Conservation (phyloP, 2,888 invertebrate species). For the Diarsia mendica region DNA sequence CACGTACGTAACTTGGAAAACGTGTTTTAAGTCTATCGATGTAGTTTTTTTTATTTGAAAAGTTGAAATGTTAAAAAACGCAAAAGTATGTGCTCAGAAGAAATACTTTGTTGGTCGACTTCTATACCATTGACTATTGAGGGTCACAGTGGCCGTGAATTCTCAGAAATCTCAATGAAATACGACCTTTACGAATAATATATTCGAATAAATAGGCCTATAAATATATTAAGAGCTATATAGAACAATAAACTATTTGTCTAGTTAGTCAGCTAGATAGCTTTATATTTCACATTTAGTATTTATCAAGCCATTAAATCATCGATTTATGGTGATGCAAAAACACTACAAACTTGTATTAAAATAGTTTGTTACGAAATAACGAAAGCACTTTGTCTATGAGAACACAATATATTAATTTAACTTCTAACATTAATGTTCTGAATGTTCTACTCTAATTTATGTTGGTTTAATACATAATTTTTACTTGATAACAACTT, state of each 20-base stretch:
- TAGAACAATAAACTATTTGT: slow-evolving; percentile 54
- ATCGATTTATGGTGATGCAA: slow-evolving; percentile 59
- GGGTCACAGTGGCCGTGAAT: slow-evolving; percentile 25
- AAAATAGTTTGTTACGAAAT: slow-evolving; percentile 47
- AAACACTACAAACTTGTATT: slow-evolving; percentile 40
- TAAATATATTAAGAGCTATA: slow-evolving; percentile 73
- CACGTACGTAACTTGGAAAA: slow-evolving; percentile 18
- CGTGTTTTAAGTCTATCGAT: slow-evolving; percentile 5
- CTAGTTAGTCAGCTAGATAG: slow-evolving; percentile 8
- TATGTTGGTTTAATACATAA: neutral
- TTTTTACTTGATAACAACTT: slow-evolving; percentile 10
- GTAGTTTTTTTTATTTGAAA: slow-evolving; percentile 28
- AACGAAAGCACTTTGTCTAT: slow-evolving; percentile 33
- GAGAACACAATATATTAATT: slow-evolving; percentile 28
- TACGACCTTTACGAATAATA: slow-evolving; percentile 57
- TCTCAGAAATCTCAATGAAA: slow-evolving; percentile 25
- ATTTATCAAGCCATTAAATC: slow-evolving; percentile 61
- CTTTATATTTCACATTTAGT: slow-evolving; percentile 57
- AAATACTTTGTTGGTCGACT: slow-evolving; percentile 2
- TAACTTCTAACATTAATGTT: slow-evolving; percentile 44
- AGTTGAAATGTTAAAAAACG: neutral
- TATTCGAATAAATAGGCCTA: slow-evolving; percentile 74
- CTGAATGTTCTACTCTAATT: slow-evolving; percentile 2
- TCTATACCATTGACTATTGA: slow-evolving; percentile 8
- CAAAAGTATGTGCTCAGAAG: neutral